These are phyloP conservation scores for Nansenia antarctica DNA, from an alignment of 2,113 vertebrate species.

Conservation along the genomic window DNA sequence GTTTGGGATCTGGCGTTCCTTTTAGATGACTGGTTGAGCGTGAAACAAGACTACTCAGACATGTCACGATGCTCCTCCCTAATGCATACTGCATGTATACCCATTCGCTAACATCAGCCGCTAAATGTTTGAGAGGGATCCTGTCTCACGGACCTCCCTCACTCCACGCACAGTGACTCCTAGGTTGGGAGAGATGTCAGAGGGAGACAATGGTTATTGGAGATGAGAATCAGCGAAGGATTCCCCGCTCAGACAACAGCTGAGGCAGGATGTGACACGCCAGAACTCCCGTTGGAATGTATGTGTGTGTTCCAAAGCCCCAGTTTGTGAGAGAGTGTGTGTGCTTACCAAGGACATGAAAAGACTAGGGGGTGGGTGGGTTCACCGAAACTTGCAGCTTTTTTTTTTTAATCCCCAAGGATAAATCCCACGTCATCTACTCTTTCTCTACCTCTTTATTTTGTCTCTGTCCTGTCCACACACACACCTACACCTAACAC, in stretches of 20 bases:
- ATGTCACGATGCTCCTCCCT: no score
- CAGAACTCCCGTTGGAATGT: slow-evolving; percentile 67
- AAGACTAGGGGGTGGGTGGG: slow-evolving; percentile 15
- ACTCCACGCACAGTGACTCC: no score
- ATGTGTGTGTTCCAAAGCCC: slow-evolving; percentile 19
- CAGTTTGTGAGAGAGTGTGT: slow-evolving; percentile 26
- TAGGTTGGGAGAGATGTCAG: neutral
- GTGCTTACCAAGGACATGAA: slow-evolving; percentile 29
- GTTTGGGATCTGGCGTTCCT: no score
- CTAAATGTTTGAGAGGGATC: no score
- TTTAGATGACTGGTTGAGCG: no score
- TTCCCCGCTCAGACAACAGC: slow-evolving; percentile 55
- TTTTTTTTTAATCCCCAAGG: slow-evolving; percentile 54
- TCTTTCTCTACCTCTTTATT: slow-evolving; percentile 7
- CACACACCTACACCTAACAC: slow-evolving; percentile 32
- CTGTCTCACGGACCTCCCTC: no score
- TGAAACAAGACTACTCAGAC: no score
- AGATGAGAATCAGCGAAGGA: slow-evolving; percentile 43
- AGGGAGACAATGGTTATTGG: neutral
- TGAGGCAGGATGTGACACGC: slow-evolving; percentile 73
- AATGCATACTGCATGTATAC: no score
- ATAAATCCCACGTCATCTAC: slow-evolving; percentile 33
- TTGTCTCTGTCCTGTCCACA: slow-evolving; percentile 13
- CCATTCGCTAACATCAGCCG: no score
- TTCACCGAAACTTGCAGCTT: slow-evolving; percentile 37